A percentile compares a stretch with the other conserved stretches of the same genome.
Evolutionary conservation across 2,797 vertebrate genomes (phyloP).

Genomic region (Triplophysa yarkandensis): DNA sequence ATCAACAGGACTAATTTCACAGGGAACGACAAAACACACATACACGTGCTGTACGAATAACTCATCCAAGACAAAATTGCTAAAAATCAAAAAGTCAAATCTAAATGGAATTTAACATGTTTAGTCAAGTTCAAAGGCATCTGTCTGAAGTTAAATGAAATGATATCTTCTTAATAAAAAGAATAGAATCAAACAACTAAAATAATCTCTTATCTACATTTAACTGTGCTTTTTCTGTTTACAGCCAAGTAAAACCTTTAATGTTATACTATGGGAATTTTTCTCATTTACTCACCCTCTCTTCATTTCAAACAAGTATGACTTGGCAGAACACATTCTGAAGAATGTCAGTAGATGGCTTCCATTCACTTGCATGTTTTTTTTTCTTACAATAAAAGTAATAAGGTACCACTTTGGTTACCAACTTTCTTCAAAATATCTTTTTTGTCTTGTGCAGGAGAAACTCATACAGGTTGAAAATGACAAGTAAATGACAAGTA

Average conservation of each 20-base stretch:
- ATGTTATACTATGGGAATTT: too few relatives aligned
- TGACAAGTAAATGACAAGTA: too few relatives aligned
- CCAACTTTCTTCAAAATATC: too few relatives aligned
- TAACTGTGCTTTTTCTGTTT: background rate
- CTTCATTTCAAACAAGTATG: too few relatives aligned
- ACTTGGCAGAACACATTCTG: too few relatives aligned
- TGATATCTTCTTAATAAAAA: background rate
- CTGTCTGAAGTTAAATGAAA: background rate
- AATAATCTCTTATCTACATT: background rate
- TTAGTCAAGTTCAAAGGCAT: background rate
- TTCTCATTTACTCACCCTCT: too few relatives aligned
- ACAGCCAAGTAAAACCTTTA: background rate
- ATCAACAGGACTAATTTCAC: constrained; percentile 66
- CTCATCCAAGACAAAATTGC: background rate
- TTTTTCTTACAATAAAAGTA: too few relatives aligned
- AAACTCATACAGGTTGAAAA: too few relatives aligned
- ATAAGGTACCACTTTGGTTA: too few relatives aligned
- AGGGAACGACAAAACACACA: constrained; percentile 49
- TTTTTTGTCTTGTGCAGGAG: too few relatives aligned
- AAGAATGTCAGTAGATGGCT: too few relatives aligned
- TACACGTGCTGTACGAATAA: constrained; percentile 19
- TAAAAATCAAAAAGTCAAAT: background rate
- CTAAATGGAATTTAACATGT: background rate
- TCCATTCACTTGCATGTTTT: too few relatives aligned
- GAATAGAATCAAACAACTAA: background rate